Base-by-base conservation (phyloP, 2,888 invertebrate genomes). In the Troides helena region DNA sequence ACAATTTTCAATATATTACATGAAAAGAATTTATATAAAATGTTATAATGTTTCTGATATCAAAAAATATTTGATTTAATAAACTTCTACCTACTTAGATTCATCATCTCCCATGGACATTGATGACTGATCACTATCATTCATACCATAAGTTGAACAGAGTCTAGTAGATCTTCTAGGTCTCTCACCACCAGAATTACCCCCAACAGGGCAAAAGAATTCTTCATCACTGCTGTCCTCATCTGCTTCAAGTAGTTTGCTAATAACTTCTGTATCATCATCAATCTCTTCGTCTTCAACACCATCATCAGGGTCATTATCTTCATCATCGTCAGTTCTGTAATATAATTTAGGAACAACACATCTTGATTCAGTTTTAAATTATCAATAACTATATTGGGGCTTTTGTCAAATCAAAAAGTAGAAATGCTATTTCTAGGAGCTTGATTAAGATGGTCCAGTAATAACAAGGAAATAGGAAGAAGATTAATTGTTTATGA, bases 261-360 rank as follows among this genome's bases (percentile, higher is more conserved):
- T 89, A 73, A 90, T 89, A 8, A 90, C 87, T 70, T 89, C 89
- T 0, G 87, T 84, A 62, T 89, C 90, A 78, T 90, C 90, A 75
- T 91, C 79, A 62, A 78, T 78, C 57, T 78, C 77, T 68, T 79
- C 80, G 72, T 78, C 78, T 65, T 73, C 75, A 14, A 72, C 72
- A 2, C 67, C 72, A 50, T 74, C 78, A 50, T 74, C 77, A 53
- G 83, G 82, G 17, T 79, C 78, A 58, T 77, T 74, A 46, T 84
- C 84, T 23, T 78, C 78, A 53, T 76, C 75, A n/a, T 78, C 83
- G 43, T 77, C 81, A 1, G 75, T 61, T 72, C 73, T 74, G 66
- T 68, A 69, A 70, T 60, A 23, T 69, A 43, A 59, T 65, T 21
- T 36, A 57, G n/a, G n/a, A 18, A 12, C 14, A 2, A 46, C 14